These are phyloP conservation scores for Arctia plantaginis DNA, from an alignment of 2,888 invertebrate genomes.

Conservation along the genomic window DNA sequence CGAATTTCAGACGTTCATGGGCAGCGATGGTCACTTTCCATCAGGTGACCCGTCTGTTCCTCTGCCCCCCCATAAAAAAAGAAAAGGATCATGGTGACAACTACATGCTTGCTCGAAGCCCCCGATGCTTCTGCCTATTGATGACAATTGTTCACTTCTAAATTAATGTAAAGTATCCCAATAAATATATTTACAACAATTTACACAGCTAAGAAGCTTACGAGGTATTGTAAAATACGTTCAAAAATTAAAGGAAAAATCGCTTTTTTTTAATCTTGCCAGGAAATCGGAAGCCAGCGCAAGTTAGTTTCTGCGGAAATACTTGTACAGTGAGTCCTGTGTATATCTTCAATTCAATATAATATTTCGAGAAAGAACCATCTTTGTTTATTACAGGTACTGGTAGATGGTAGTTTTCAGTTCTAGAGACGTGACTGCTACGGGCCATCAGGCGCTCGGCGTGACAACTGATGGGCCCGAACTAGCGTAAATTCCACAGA, in stretches of 20 bases:
- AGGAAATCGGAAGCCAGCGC: background rate
- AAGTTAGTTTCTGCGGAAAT: background rate
- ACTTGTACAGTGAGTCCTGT: background rate
- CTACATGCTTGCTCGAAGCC: background rate
- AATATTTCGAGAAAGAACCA: background rate
- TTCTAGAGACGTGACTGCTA: constrained; percentile 10
- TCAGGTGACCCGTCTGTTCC: too few species aligned
- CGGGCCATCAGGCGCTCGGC: constrained; percentile 16
- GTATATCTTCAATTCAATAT: background rate
- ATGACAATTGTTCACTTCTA: background rate
- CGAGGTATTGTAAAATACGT: background rate
- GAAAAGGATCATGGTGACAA: too few species aligned
- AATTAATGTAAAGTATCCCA: background rate
- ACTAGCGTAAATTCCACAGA: too few species aligned
- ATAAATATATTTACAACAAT: background rate
- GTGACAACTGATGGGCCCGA: constrained; percentile 1
- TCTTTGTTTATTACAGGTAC: background rate
- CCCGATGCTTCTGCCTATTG: background rate
- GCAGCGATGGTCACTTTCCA: too few species aligned
- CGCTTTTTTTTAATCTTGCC: background rate
- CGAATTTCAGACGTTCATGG: too few species aligned
- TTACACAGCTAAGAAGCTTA: background rate
- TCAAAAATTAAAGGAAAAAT: background rate
- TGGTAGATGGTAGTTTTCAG: background rate
- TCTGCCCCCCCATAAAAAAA: too few species aligned